These are phyloP conservation scores for Rhorus exstirpatorius DNA, from an alignment of 2,888 invertebrate genomes.

Conservation along the genomic window DNA sequence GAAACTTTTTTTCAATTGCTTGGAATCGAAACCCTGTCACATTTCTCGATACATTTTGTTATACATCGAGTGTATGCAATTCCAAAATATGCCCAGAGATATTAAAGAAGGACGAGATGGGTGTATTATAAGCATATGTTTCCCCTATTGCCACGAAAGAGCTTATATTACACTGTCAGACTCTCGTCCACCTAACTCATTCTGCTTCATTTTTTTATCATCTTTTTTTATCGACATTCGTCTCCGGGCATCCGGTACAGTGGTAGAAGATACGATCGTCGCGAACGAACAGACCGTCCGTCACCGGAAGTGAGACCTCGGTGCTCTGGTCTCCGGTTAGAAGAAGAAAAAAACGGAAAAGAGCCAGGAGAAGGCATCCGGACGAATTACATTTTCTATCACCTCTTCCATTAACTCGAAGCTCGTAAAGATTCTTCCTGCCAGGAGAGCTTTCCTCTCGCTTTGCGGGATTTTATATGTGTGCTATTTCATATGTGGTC, in stretches of 20 bases:
- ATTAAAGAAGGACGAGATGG: constrained; percentile 3
- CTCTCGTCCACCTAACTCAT: constrained; percentile 42
- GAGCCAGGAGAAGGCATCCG: constrained; percentile 54
- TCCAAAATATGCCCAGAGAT: neutral
- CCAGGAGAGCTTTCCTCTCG: constrained; percentile 7
- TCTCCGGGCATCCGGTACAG: constrained; percentile 46
- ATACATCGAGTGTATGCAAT: neutral
- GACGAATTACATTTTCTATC: constrained; percentile 74
- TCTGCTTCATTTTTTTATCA: constrained; percentile 28
- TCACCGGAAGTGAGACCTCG: constrained; percentile 63
- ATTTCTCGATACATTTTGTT: neutral
- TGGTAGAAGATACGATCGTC: constrained; percentile 22
- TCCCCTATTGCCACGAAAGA: neutral
- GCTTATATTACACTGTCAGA: constrained; percentile 13
- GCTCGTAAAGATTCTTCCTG: constrained; percentile 57
- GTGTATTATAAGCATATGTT: constrained; percentile 11
- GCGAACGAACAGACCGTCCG: constrained; percentile 49
- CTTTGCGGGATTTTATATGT: neutral
- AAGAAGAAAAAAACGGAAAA: constrained; percentile 65
- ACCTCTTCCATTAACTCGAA: constrained; percentile 59
- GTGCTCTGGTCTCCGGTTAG: constrained; percentile 65
- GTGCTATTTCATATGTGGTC: neutral
- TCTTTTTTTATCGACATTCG: constrained; percentile 62
- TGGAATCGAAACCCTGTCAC: neutral
- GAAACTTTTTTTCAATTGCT: neutral